Percentiles rank a stretch among this genome's conserved stretches.
These are phyloP conservation scores for Ephestia elutella DNA, from an alignment of 1,140 invertebrate genomes.

Conservation along the genomic window DNA sequence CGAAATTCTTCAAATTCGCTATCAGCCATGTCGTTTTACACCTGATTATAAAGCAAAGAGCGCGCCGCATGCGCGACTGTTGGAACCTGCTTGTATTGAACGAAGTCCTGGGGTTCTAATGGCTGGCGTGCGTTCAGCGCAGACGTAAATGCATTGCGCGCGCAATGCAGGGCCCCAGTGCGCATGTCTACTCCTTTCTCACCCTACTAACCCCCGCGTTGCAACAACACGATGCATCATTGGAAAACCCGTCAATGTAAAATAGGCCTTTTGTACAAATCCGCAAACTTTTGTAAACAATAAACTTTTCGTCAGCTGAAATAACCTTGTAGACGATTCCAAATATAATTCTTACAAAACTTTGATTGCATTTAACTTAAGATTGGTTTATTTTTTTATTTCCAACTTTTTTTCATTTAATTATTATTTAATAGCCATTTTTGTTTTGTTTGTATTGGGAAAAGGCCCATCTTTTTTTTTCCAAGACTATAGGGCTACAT, in stretches of 20 bases:
- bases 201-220: conserved; percentile 25
- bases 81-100: conserved; percentile 42
- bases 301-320: neutral
- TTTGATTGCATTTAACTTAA: too few species aligned
- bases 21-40: conserved; percentile 84
- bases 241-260: conserved; percentile 38
- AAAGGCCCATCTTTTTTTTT: too few species aligned
- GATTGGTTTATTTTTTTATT: too few species aligned
- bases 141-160: conserved; percentile 19
- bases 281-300: neutral
- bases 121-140: conserved; percentile 30
- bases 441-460: too few species aligned
- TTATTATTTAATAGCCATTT: too few species aligned
- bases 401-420: too few species aligned
- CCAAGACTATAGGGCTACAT: too few species aligned
- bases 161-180: conserved; percentile 19
- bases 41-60: conserved; percentile 44
- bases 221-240: conserved; percentile 40
- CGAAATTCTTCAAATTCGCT: conserved; percentile 94
- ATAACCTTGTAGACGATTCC: too few species aligned
- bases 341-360: too few species aligned
- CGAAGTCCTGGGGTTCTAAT: conserved; percentile 21
- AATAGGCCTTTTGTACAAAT: neutral
- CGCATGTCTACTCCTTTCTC: conserved; percentile 24
- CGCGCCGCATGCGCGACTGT: conserved; percentile 48